Evolutionary conservation across 2,113 vertebrate species (phyloP).

Genomic region (Tragelaphus imberbis): DNA sequence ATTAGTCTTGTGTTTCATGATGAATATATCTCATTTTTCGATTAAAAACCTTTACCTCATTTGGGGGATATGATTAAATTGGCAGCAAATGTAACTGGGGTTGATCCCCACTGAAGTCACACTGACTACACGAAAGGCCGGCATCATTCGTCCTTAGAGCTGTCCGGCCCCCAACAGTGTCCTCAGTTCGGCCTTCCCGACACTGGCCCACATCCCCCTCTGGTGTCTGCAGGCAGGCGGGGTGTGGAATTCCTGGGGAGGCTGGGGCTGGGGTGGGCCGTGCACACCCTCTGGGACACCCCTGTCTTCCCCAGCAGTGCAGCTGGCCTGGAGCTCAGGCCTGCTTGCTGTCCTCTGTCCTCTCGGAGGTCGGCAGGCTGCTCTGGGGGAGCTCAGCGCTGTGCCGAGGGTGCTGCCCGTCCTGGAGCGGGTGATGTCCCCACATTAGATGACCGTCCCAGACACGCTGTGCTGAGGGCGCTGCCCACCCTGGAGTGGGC

Average conservation of each 20-base stretch:
- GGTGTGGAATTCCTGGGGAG: too few species aligned
- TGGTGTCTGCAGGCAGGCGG: too few species aligned
- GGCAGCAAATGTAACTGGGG: background rate
- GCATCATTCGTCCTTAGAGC: fast-evolving
- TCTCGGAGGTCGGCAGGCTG: background rate
- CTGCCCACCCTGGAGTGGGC: fast-evolving
- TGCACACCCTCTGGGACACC: background rate
- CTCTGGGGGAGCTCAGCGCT: background rate
- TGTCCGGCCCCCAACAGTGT: fast-evolving
- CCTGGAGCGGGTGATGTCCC: fast-evolving
- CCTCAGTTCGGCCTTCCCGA: too few species aligned
- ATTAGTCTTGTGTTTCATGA: background rate
- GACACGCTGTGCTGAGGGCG: fast-evolving
- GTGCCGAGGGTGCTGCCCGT: fast-evolving
- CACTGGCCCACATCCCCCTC: fast-evolving
- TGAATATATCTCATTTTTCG: background rate
- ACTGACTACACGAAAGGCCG: fast-evolving
- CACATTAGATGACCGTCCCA: fast-evolving
- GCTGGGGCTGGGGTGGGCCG: background rate
- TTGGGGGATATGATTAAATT: background rate
- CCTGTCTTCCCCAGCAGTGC: background rate
- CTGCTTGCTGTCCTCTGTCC: background rate
- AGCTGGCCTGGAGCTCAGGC: background rate
- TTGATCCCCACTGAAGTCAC: fast-evolving
- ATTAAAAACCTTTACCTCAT: background rate